phyloP scores from a whole-genome alignment of 1,140 invertebrate species.

The Saccostrea echinata region DNA sequence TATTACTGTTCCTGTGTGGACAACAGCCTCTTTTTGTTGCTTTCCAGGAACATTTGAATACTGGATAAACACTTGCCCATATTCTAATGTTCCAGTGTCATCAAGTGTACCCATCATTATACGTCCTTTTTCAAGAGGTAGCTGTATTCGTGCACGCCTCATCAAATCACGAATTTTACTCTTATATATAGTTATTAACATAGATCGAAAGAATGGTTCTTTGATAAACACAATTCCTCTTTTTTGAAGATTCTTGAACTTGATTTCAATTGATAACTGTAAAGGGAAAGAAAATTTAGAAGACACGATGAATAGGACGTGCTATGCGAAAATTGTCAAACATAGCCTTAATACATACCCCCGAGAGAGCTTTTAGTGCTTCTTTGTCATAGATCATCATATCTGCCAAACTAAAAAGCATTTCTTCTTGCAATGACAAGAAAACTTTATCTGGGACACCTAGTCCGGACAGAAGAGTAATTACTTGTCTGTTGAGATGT shows the following conservation, averaged over 20 bases:
- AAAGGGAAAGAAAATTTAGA: not conserved
- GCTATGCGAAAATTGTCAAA: not conserved
- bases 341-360: not conserved
- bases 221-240: conserved; percentile 35
- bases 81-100: conserved; percentile 41
- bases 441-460: conserved; percentile 46
- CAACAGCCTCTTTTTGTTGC: not conserved
- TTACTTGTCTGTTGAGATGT: conserved; percentile 50
- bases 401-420: conserved; percentile 41
- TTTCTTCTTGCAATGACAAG: conserved; percentile 33
- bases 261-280: conserved; percentile 30
- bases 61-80: conserved; percentile 43
- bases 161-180: conserved; percentile 39
- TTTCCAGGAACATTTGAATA: conserved; percentile 2
- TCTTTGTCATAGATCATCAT: conserved; percentile 28
- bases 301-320: not conserved
- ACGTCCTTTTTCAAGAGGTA: conserved; percentile 12
- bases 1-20: conserved; percentile 39
- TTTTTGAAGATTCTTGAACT: conserved; percentile 24
- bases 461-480: conserved; percentile 41
- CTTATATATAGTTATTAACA: conserved; percentile 49
- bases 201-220: conserved; percentile 43
- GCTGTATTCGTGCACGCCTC: conserved; percentile 14
- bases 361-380: conserved; percentile 2
- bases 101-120: conserved; percentile 46